phyloP scores from a whole-genome alignment of 2,888 invertebrate species.

The Dynastes tityus region DNA sequence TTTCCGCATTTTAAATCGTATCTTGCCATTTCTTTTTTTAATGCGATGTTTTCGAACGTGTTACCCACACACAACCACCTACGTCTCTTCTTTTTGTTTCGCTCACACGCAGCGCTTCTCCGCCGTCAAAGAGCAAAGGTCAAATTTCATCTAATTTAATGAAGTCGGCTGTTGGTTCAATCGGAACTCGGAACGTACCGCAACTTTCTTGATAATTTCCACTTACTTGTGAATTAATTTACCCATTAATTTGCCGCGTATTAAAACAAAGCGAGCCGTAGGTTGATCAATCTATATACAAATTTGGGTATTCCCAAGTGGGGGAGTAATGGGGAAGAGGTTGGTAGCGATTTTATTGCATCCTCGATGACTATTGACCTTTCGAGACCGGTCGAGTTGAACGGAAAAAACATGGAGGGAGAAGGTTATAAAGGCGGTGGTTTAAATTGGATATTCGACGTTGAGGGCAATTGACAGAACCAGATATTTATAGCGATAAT shows the following conservation, averaged over 20 bases:
- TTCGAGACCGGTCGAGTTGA: too few relatives aligned
- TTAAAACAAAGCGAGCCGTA: too few relatives aligned
- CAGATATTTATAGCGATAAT: conserved; percentile 25
- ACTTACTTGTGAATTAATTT: not conserved
- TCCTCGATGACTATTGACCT: too few relatives aligned
- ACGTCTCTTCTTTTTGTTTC: not conserved
- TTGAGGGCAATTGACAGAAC: conserved; percentile 3
- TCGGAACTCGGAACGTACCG: not conserved
- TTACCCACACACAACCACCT: not conserved
- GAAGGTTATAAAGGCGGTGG: too few relatives aligned
- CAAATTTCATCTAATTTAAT: conserved; percentile 4
- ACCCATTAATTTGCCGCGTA: too few relatives aligned
- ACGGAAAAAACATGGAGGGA: too few relatives aligned
- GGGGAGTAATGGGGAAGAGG: too few relatives aligned
- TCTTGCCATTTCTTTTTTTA: not conserved
- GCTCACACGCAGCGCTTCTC: not conserved
- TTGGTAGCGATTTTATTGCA: too few relatives aligned
- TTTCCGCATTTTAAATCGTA: not conserved
- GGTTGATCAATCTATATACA: too few relatives aligned
- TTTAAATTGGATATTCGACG: not conserved
- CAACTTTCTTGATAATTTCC: conserved; percentile 5
- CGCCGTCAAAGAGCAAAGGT: not conserved
- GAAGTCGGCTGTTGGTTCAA: not conserved
- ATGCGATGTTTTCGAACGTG: not conserved
- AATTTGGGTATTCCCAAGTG: too few relatives aligned